These are phyloP conservation scores for Blennius ocellaris DNA, from an alignment of 2,113 vertebrate genomes.

Conservation along the genomic window DNA sequence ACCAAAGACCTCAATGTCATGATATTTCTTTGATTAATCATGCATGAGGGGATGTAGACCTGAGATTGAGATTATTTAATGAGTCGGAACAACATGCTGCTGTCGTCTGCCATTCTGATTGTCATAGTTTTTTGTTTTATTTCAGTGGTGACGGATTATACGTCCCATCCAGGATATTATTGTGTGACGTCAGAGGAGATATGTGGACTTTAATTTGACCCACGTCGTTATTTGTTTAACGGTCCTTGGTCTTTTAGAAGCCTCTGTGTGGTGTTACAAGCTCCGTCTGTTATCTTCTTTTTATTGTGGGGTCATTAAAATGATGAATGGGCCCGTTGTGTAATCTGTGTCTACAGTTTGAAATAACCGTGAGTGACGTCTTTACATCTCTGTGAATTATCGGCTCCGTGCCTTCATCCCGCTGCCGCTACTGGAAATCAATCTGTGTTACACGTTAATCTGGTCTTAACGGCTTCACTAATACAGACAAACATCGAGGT, in stretches of 20 bases:
- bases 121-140: no score
- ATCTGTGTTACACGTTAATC: conserved; percentile 43
- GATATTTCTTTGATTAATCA: no score
- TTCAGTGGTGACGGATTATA: no score
- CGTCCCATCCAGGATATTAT: no score
- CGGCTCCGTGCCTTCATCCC: conserved; percentile 22
- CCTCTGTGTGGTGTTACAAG: conserved; percentile 1
- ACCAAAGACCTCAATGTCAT: no score
- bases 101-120: no score
- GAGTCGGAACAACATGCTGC: no score
- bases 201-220: neutral
- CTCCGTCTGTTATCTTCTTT: conserved; percentile 33
- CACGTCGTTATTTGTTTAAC: conserved; percentile 30
- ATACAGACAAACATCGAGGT: conserved; percentile 11
- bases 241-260: conserved; percentile 20
- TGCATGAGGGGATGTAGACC: no score
- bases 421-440: conserved; percentile 31
- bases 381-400: conserved; percentile 63
- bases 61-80: no score
- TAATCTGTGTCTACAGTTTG: conserved; percentile 51
- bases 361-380: conserved; percentile 53
- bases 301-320: conserved; percentile 50
- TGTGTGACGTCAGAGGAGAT: neutral
- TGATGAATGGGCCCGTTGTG: conserved; percentile 50
- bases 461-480: conserved; percentile 50